These are phyloP conservation scores for Aythya baeri DNA, from an alignment of 2,113 vertebrate genomes.

Conservation along the genomic window DNA sequence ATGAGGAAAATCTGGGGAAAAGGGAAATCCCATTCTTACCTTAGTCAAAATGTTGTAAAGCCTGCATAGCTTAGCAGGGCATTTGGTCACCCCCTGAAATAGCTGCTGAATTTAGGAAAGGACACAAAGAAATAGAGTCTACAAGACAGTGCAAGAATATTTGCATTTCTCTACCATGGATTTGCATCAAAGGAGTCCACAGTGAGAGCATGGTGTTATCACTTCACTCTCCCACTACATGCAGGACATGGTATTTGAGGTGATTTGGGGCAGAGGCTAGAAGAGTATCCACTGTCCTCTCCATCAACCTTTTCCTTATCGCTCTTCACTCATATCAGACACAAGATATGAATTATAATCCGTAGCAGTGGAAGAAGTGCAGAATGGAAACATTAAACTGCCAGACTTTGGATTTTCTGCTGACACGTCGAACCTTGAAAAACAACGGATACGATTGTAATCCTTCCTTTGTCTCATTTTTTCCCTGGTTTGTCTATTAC, in stretches of 20 bases:
- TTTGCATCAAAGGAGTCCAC: neutral
- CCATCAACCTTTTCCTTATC: neutral
- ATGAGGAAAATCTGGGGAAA: neutral
- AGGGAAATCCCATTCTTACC: neutral
- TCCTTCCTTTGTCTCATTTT: conserved; percentile 22
- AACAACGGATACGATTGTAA: neutral
- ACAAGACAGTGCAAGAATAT: accelerated
- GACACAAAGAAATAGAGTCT: neutral
- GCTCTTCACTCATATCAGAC: neutral
- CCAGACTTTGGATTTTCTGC: conserved; percentile 32
- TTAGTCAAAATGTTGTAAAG: neutral
- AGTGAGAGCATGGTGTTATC: neutral
- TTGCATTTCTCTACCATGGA: neutral
- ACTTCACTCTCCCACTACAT: neutral
- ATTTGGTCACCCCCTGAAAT: neutral
- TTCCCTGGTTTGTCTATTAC: neutral
- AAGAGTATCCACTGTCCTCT: neutral
- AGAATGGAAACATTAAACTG: conserved; percentile 35
- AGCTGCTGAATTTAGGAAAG: neutral
- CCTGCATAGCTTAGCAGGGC: neutral
- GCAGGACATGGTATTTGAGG: neutral
- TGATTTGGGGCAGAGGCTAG: neutral
- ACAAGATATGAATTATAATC: accelerated
- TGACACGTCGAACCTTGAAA: neutral
- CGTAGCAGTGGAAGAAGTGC: neutral